Conservation (phyloP, 2,797 vertebrate genomes). For the Sphenopsis melanotis region DNA sequence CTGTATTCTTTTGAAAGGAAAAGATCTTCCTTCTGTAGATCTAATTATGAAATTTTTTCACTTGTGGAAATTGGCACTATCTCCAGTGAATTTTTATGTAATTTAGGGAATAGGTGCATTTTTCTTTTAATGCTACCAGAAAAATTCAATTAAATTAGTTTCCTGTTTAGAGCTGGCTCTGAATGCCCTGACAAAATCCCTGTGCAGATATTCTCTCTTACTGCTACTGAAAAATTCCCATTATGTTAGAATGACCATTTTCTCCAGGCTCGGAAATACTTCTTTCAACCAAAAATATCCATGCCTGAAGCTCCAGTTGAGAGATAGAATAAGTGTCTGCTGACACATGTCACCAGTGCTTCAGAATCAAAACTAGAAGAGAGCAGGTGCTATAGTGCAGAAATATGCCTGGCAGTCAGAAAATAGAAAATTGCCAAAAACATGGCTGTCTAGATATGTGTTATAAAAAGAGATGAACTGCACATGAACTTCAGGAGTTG, state of each 20-base stretch:
- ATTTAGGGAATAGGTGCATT: not conserved
- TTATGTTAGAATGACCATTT: not conserved
- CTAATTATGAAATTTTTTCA: not conserved
- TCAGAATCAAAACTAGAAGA: conserved; percentile 25
- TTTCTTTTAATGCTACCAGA: not conserved
- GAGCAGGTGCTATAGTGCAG: conserved; percentile 48
- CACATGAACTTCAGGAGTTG: conserved; percentile 32
- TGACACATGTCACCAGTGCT: conserved; percentile 50
- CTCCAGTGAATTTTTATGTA: not conserved
- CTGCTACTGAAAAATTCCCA: not conserved
- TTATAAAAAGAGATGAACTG: conserved; percentile 62
- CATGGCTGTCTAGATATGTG: conserved; percentile 25
- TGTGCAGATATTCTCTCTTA: not conserved
- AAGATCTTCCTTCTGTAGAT: not conserved
- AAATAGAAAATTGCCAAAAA: conserved; percentile 47
- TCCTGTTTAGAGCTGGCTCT: not conserved
- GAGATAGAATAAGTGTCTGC: conserved; percentile 32
- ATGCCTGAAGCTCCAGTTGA: conserved; percentile 35
- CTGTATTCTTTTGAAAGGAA: not conserved
- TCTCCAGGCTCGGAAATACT: conserved; percentile 13
- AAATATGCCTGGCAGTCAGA: conserved; percentile 2
- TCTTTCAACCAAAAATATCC: conserved; percentile 55
- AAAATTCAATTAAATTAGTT: not conserved
- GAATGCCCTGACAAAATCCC: not conserved
- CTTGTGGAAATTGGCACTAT: not conserved